phyloP scores from a whole-genome alignment of 2,797 vertebrate genomes.

The Huso huso region DNA sequence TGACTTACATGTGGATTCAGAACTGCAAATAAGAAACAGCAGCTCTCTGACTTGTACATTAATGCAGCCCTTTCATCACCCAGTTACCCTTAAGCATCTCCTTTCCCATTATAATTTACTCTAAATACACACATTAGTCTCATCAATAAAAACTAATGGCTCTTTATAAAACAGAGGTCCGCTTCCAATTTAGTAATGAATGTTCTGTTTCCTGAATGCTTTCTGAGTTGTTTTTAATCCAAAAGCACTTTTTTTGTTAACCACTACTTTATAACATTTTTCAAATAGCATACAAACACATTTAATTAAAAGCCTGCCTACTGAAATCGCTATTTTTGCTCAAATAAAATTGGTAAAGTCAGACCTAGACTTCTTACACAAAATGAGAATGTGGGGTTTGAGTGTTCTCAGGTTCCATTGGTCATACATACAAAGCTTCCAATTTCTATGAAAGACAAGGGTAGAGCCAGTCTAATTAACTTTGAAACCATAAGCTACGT shows the following conservation, averaged over 20 bases:
- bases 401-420: neutral
- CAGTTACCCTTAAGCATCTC: constrained; percentile 80
- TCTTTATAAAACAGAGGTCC: constrained; percentile 67
- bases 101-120: constrained; percentile 84
- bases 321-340: no score
- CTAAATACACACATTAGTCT: constrained; percentile 91
- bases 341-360: no score
- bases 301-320: constrained; percentile 25
- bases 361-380: neutral
- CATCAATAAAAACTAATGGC: constrained; percentile 84
- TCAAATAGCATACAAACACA: constrained; percentile 30
- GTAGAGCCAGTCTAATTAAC: neutral
- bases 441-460: no score
- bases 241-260: constrained; percentile 10
- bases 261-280: constrained; percentile 24
- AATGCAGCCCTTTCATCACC: constrained; percentile 89
- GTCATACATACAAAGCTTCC: no score
- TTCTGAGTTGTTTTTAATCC: constrained; percentile 41
- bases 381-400: neutral
- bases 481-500: neutral
- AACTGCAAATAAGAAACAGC: constrained; percentile 90
- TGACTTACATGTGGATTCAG: constrained; percentile 82
- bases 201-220: constrained; percentile 33
- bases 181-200: constrained; percentile 54
- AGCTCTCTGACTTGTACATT: constrained; percentile 72